Conservation (phyloP, 1,140 invertebrate species). For the Adelges cooleyi region DNA sequence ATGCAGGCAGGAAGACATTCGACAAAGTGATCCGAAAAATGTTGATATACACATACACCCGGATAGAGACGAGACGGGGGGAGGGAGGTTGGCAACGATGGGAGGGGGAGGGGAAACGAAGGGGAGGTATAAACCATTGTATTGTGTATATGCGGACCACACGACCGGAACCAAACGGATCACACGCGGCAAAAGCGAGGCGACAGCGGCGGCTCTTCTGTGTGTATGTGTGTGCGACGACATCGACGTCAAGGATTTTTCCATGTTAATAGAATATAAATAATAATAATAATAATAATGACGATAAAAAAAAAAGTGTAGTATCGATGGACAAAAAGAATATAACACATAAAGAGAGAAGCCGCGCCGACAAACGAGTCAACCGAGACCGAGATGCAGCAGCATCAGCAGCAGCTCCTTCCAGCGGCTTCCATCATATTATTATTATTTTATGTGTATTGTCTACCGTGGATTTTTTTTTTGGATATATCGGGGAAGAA, state of each 20-base stretch:
- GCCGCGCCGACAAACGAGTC: conserved; percentile 26
- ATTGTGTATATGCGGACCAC: not conserved
- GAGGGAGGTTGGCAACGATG: too few species aligned
- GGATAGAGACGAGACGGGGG: too few species aligned
- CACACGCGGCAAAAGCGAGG: conserved; percentile 9
- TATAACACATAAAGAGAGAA: conserved; percentile 6
- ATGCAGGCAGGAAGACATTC: too few species aligned
- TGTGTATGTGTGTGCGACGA: too few species aligned
- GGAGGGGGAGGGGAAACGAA: too few species aligned
- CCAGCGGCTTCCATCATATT: too few species aligned
- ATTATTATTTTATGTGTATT: not conserved
- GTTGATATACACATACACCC: conserved; percentile 2
- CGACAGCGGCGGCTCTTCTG: too few species aligned
- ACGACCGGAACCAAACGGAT: conserved; percentile 27
- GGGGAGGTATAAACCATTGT: conserved; percentile 13
- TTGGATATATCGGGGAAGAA: too few species aligned
- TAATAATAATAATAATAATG: conserved; percentile 8
- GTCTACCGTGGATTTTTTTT: conserved; percentile 9
- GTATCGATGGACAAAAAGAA: conserved; percentile 28
- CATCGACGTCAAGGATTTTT: conserved; percentile 24
- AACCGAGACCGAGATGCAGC: conserved; percentile 7
- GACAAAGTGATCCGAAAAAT: conserved; percentile 19
- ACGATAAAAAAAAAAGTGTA: too few species aligned
- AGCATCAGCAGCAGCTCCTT: too few species aligned
- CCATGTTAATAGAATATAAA: conserved; percentile 28